Percentiles rank a stretch among this genome's conserved stretches.
These are phyloP conservation scores for Stramonita haemastoma DNA, from an alignment of 2,888 invertebrate genomes.

Conservation along the genomic window DNA sequence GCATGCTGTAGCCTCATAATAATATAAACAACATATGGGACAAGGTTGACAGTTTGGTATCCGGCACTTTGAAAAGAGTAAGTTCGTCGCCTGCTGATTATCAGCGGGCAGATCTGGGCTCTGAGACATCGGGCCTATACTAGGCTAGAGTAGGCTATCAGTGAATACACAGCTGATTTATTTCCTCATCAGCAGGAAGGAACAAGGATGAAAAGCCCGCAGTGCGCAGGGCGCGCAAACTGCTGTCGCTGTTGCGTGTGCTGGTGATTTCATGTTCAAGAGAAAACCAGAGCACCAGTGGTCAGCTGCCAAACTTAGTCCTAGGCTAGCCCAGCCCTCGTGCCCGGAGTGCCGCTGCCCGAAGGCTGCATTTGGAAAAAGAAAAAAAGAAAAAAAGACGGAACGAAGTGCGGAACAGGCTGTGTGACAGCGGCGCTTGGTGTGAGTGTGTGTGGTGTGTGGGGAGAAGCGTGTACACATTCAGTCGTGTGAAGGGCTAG, in stretches of 20 bases:
- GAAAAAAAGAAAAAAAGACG: too few relatives aligned
- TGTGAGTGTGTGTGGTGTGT: conserved; percentile 10
- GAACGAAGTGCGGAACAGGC: neutral
- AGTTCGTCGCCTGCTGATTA: too few relatives aligned
- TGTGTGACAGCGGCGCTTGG: conserved; percentile 20
- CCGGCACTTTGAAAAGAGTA: too few relatives aligned
- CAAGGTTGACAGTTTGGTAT: too few relatives aligned
- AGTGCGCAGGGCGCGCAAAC: too few relatives aligned
- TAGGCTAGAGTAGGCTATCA: too few relatives aligned
- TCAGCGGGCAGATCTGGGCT: too few relatives aligned
- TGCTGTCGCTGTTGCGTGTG: neutral
- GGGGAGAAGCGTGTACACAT: conserved; percentile 21
- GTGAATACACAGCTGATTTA: too few relatives aligned
- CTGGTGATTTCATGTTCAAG: neutral
- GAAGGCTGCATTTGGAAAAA: neutral
- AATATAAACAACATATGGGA: too few relatives aligned
- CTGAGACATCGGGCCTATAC: too few relatives aligned
- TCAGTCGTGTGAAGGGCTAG: conserved; percentile 25
- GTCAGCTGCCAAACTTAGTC: neutral
- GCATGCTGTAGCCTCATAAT: too few relatives aligned
- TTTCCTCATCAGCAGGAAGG: neutral
- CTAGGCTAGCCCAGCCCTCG: neutral
- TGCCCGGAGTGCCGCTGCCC: neutral
- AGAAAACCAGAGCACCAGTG: neutral
- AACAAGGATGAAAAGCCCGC: neutral